Conservation (phyloP, 1,140 invertebrate genomes). For the Ceratosolen solmsi region DNA sequence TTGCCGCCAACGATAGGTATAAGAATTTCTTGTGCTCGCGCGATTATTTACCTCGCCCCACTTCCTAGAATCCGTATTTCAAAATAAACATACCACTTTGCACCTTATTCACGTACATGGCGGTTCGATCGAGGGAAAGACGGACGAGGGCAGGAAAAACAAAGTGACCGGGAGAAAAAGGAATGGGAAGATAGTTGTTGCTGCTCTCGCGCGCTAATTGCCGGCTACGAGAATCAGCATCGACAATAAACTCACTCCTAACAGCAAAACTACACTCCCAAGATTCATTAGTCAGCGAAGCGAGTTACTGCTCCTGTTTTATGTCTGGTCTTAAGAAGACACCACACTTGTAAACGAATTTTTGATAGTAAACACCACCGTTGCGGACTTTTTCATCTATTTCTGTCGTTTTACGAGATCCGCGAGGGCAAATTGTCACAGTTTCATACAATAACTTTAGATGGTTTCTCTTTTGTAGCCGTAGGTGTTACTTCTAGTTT, state of each 20-base stretch:
- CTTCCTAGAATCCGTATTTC: not conserved
- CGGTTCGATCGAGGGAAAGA: not conserved
- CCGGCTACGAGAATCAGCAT: slow-evolving; percentile 15
- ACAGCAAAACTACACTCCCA: not conserved
- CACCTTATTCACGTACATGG: not conserved
- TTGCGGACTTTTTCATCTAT: not conserved
- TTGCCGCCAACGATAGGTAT: not conserved
- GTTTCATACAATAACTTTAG: not conserved
- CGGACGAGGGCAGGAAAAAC: slow-evolving; percentile 5
- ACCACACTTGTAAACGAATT: not conserved
- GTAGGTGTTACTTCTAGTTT: not conserved
- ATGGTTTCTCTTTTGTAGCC: not conserved
- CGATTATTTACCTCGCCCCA: not conserved
- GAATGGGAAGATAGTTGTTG: not conserved
- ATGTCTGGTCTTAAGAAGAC: not conserved
- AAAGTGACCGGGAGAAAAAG: not conserved
- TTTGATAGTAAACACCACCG: not conserved
- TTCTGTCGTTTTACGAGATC: not conserved
- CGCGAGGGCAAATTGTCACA: not conserved
- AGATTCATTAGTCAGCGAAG: slow-evolving; percentile 12
- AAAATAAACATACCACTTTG: not conserved
- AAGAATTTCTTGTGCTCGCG: not conserved
- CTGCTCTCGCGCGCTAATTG: slow-evolving; percentile 23
- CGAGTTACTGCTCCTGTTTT: not conserved
- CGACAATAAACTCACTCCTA: slow-evolving; percentile 9